These are phyloP conservation scores for Melanchra persicariae DNA, from an alignment of 2,888 invertebrate genomes.

Conservation along the genomic window DNA sequence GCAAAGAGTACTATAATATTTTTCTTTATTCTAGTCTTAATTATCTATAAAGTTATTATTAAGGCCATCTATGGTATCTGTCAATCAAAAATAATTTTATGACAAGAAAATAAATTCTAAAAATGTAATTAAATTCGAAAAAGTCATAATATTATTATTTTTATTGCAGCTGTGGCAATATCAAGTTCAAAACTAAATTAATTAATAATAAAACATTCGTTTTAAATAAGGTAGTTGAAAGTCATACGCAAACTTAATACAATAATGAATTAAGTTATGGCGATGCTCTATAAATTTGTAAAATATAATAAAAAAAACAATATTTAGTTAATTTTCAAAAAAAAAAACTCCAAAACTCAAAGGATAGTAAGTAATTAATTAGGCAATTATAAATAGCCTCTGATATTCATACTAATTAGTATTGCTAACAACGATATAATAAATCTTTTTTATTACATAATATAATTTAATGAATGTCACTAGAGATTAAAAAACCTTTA, in stretches of 20 bases:
- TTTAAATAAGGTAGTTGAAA: background rate
- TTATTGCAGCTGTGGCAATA: background rate
- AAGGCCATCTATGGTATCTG: background rate
- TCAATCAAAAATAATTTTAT: too few species aligned
- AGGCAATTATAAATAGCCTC: background rate
- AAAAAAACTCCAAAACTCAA: background rate
- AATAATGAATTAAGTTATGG: background rate
- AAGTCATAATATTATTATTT: background rate
- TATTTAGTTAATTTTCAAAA: background rate
- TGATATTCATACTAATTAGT: too few species aligned
- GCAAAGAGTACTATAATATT: too few species aligned
- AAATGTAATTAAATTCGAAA: too few species aligned
- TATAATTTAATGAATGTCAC: too few species aligned
- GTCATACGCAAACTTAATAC: background rate
- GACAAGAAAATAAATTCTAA: too few species aligned
- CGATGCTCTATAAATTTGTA: background rate
- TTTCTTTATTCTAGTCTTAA: too few species aligned
- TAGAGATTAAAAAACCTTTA: too few species aligned
- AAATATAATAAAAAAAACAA: background rate
- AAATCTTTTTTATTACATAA: too few species aligned
- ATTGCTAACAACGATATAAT: too few species aligned
- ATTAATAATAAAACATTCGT: conserved; percentile 13
- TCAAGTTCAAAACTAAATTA: background rate
- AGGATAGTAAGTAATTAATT: background rate
- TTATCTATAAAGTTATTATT: background rate